Evolutionary conservation across 2,888 invertebrate species (phyloP), one percentile per base, ranked within the genome.

Genomic region (Drosophila mulleri): DNA sequence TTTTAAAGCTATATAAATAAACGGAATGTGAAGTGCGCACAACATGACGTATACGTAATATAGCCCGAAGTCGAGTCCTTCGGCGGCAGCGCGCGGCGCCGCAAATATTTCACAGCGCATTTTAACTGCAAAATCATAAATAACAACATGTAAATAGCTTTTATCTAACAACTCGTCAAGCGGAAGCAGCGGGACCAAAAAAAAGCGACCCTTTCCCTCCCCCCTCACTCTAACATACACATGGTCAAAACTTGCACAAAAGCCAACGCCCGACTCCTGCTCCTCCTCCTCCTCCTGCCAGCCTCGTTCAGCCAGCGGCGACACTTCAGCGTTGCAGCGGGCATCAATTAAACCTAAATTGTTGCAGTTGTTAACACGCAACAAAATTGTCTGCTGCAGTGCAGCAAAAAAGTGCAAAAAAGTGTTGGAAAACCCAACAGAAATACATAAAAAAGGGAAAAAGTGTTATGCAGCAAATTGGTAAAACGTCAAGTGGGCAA

Each of bases 321-420:
- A 76, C 83, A 86, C 85, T 85, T 85, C 80, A 85, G 75, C 83
- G 84, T 74, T 82, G 88, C 84, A 85, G 79, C 79, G 72, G 66
- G 81, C 89, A 89, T 89, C 87, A 88, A 88, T 88, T 88, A 88
- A 88, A 89, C 78, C 88, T 87, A 88, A 86, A 88, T 89, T 88
- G 87, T 88, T 88, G 89, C 89, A 87, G 87, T 88, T 88, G 87
- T 88, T 88, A 88, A 89, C 87, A 88, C 83, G 88, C 89, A 88
- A 87, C 84, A 84, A 88, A 87, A 87, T 87, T 87, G 89, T 88
- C 87, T 82, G 84, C 84, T 80, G 84, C 88, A 87, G 61, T 80
- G 86, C 84, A 87, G 75, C 70, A 76, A 75, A 78, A 73, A 59
- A 70, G 56, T 56, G 56, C 41, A 53, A 47, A 81, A 82, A 79